These are phyloP conservation scores for Lithobates pipiens DNA, from an alignment of 2,797 vertebrate species.

Conservation along the genomic window DNA sequence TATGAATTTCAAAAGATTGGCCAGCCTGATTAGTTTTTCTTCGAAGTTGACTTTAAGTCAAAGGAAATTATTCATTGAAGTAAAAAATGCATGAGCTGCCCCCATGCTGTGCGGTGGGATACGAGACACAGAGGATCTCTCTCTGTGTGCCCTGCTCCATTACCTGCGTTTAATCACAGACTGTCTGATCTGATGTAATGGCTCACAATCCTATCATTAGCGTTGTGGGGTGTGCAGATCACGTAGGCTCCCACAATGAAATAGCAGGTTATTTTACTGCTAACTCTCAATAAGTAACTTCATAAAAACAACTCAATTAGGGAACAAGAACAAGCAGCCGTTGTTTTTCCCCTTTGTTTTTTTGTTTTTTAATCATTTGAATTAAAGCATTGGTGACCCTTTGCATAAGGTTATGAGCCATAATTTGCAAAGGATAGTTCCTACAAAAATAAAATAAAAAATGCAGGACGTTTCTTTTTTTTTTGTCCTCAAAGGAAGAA, in stretches of 20 bases:
- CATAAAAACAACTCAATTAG: conserved; percentile 5
- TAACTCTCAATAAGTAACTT: conserved; percentile 2
- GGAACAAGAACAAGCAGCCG: not conserved
- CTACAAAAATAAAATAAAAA: not conserved
- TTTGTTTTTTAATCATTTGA: not conserved
- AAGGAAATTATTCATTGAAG: conserved; percentile 39
- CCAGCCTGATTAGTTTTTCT: conserved; percentile 8
- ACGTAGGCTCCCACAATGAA: conserved; percentile 2
- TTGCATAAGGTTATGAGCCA: not conserved
- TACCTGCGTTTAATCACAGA: conserved; percentile 23
- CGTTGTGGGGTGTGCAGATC: not conserved
- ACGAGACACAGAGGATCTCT: not conserved
- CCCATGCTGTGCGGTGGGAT: conserved; percentile 18
- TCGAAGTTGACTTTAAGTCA: conserved; percentile 30
- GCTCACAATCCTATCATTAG: conserved; percentile 31
- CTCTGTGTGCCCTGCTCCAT: not conserved
- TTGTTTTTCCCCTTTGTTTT: not conserved
- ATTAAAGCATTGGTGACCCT: conserved; percentile 8
- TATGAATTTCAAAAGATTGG: conserved; percentile 27
- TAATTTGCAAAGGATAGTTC: not conserved
- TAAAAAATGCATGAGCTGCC: conserved; percentile 8
- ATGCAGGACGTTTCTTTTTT: not conserved
- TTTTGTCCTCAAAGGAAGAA: no score
- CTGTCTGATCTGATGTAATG: conserved; percentile 3
- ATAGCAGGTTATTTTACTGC: conserved; percentile 14